phyloP scores from a whole-genome alignment of 1,140 invertebrate species.

The Caenorhabditis elegans region DNA sequence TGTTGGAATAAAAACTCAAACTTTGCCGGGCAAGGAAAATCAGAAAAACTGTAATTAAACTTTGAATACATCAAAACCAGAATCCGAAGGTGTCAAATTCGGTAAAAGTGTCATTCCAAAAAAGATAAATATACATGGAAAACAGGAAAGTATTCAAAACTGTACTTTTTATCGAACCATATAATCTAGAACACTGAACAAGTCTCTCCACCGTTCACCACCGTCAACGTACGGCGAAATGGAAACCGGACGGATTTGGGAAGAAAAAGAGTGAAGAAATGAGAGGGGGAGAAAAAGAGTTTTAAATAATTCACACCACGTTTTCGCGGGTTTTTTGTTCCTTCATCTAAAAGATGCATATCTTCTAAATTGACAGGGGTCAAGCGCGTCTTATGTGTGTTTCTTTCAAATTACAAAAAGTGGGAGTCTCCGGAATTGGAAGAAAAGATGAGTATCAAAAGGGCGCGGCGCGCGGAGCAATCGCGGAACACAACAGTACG shows the following conservation, averaged over 20 bases:
- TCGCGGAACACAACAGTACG: conserved; percentile 7
- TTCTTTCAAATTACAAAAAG: neutral
- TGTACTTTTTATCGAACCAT: conserved; percentile 14
- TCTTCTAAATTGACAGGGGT: conserved; percentile 2
- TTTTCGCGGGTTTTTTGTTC: neutral
- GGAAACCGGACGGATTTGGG: conserved; percentile 22
- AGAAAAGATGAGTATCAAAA: conserved; percentile 25
- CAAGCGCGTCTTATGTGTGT: neutral
- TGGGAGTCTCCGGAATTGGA: neutral
- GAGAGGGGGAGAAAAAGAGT: neutral
- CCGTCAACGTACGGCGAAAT: neutral
- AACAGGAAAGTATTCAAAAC: neutral
- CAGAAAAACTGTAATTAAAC: too few species aligned
- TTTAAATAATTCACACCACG: neutral
- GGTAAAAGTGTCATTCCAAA: neutral
- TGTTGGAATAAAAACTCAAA: too few species aligned
- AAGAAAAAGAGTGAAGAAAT: neutral
- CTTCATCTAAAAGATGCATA: neutral
- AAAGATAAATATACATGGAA: neutral
- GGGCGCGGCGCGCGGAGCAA: conserved; percentile 23
- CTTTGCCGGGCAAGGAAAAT: too few species aligned
- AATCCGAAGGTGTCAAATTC: too few species aligned
- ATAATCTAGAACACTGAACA: conserved; percentile 23
- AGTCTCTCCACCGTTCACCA: neutral
- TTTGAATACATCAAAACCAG: too few species aligned